Conservation (phyloP, 2,113 vertebrate species). For the Heterotilapia buettikoferi region DNA sequence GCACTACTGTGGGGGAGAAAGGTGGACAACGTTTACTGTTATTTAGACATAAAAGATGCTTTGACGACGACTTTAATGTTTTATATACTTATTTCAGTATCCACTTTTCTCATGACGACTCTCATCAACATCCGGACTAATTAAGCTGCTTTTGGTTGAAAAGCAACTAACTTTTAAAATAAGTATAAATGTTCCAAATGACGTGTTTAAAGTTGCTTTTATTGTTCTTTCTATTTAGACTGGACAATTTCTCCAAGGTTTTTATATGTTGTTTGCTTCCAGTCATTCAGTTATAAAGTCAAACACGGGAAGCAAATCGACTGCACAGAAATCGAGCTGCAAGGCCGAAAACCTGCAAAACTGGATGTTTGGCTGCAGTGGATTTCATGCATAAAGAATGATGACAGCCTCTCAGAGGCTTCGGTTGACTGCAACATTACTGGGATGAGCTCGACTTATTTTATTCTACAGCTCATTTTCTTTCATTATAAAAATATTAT, state of each 20-base stretch:
- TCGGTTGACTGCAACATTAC: not conserved
- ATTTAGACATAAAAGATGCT: not conserved
- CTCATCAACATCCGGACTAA: not conserved
- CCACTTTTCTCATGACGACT: not conserved
- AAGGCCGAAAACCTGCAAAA: not conserved
- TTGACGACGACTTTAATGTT: not conserved
- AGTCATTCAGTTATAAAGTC: not conserved
- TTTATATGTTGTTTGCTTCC: not conserved
- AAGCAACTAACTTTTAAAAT: not conserved
- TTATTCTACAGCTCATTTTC: not conserved
- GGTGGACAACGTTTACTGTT: conserved; percentile 11
- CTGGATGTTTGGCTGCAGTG: not conserved
- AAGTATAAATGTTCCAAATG: not conserved
- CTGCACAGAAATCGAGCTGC: not conserved
- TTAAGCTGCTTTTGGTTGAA: not conserved
- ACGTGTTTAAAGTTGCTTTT: not conserved
- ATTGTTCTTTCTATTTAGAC: not conserved
- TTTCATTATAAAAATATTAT: not conserved
- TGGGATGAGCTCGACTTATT: not conserved
- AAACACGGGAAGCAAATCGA: not conserved
- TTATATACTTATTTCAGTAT: not conserved
- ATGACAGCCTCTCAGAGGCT: not conserved
- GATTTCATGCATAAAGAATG: not conserved
- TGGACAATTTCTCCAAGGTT: not conserved
- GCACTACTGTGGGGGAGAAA: conserved; percentile 67